Percentiles rank a stretch among this genome's conserved stretches.
These are phyloP conservation scores for Amphibalanus amphitrite DNA, from an alignment of 1,140 invertebrate genomes.

Conservation along the genomic window DNA sequence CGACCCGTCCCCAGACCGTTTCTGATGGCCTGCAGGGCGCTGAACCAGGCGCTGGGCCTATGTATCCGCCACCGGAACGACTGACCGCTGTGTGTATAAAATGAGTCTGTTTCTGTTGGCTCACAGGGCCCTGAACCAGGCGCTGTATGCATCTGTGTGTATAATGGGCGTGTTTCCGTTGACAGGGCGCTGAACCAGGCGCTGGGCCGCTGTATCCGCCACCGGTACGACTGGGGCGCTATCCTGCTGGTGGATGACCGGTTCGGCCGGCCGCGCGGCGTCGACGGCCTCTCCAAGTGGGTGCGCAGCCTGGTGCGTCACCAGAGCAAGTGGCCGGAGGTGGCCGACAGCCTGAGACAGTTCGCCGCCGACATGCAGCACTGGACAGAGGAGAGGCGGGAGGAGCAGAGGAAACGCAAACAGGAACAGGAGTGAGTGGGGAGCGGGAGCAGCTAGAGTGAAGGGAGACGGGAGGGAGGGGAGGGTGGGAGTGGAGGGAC, in stretches of 20 bases:
- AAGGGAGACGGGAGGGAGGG: no score
- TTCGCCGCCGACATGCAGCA: background rate
- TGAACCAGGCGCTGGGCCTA: conserved; percentile 43
- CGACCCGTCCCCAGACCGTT: no score
- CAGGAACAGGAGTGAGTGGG: no score
- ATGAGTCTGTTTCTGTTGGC: no score
- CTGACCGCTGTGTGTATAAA: no score
- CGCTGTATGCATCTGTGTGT: background rate
- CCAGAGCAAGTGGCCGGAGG: background rate
- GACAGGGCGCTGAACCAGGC: conserved; percentile 38
- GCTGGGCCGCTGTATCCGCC: conserved; percentile 45
- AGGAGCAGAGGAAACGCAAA: no score
- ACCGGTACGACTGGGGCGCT: conserved; percentile 51
- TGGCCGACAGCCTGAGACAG: background rate
- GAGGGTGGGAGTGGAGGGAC: no score
- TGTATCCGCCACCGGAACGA: conserved; percentile 49
- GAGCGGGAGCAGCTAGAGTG: no score
- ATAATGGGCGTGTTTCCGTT: conserved; percentile 11
- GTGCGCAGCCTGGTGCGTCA: conserved; percentile 17
- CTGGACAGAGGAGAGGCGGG: background rate
- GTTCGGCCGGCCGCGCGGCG: conserved; percentile 28
- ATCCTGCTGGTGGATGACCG: conserved; percentile 47
- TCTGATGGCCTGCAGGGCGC: no score
- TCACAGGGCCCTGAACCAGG: no score
- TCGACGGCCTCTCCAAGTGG: conserved; percentile 29